These are phyloP conservation scores for Melanaphis sacchari DNA, from an alignment of 1,140 invertebrate genomes.

Conservation along the genomic window DNA sequence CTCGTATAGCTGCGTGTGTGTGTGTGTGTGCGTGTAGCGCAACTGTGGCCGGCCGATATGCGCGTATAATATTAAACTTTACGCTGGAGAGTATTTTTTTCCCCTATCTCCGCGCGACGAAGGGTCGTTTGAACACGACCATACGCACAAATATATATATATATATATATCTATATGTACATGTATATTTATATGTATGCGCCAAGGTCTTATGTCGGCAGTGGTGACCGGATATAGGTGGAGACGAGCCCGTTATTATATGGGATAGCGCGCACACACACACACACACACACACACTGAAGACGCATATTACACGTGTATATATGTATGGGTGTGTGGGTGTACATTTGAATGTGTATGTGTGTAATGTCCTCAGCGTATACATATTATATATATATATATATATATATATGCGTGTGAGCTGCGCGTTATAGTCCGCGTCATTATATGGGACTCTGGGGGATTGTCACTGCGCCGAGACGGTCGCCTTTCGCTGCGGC, in stretches of 20 bases:
- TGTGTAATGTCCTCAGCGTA: slow-evolving; percentile 18
- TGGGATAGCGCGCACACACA: not conserved
- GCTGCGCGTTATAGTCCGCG: slow-evolving; percentile 27
- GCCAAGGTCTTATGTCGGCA: slow-evolving; percentile 11
- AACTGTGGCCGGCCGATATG: slow-evolving; percentile 45
- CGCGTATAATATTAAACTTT: slow-evolving; percentile 43
- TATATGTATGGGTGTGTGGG: not conserved
- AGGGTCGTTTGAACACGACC: not conserved
- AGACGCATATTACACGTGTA: not conserved
- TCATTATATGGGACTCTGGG: slow-evolving; percentile 43
- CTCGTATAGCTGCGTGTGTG: too few species aligned
- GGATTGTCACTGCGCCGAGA: slow-evolving; percentile 14
- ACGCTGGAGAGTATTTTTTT: not conserved
- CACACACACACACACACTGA: not conserved
- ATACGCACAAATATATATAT: too few species aligned
- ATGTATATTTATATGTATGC: not conserved
- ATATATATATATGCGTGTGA: not conserved
- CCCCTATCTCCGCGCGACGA: not conserved
- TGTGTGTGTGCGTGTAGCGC: not conserved
- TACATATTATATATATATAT: not conserved
- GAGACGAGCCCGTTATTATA: slow-evolving; percentile 18
- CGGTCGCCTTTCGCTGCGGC: slow-evolving; percentile 12
- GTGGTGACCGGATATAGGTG: slow-evolving; percentile 38
- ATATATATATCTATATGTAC: not conserved
- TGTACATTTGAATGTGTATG: not conserved